Percentiles rank a stretch among this genome's conserved stretches.
These are phyloP conservation scores for Chaenodraco wilsoni DNA, from an alignment of 2,797 vertebrate genomes.

Conservation along the genomic window DNA sequence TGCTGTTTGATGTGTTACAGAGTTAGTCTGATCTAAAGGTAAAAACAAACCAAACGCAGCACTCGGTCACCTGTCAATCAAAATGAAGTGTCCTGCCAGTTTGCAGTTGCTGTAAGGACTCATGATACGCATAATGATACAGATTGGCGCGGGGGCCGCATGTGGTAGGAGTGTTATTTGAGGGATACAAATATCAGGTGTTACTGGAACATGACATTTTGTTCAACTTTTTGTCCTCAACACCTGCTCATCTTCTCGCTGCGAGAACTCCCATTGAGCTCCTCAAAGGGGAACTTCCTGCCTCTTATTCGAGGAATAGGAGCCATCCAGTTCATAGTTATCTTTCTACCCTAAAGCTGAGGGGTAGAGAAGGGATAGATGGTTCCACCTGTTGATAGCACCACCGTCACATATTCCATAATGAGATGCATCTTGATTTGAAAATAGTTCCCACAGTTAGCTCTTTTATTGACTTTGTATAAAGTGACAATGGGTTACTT, in stretches of 20 bases:
- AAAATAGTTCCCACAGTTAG: neutral
- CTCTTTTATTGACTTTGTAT: neutral
- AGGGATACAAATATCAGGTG: neutral
- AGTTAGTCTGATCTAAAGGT: constrained; percentile 13
- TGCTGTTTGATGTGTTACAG: neutral
- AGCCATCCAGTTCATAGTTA: too few relatives aligned
- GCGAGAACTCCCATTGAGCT: neutral
- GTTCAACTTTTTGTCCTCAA: neutral
- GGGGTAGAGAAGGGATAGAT: neutral
- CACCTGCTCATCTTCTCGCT: neutral
- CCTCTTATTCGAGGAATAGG: neutral
- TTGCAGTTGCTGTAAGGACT: neutral
- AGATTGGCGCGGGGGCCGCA: neutral
- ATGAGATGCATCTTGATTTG: neutral
- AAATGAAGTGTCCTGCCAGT: neutral
- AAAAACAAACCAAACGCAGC: neutral
- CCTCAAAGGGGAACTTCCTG: neutral
- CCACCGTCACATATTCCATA: neutral
- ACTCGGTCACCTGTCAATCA: constrained; percentile 12
- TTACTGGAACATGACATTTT: neutral
- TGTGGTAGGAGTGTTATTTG: neutral
- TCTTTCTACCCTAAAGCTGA: too few relatives aligned
- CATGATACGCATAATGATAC: neutral
- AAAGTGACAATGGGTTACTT: neutral
- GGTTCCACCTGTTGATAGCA: neutral